phyloP scores from a whole-genome alignment of 2,797 vertebrate genomes.

The Lutjanus campechanus region DNA sequence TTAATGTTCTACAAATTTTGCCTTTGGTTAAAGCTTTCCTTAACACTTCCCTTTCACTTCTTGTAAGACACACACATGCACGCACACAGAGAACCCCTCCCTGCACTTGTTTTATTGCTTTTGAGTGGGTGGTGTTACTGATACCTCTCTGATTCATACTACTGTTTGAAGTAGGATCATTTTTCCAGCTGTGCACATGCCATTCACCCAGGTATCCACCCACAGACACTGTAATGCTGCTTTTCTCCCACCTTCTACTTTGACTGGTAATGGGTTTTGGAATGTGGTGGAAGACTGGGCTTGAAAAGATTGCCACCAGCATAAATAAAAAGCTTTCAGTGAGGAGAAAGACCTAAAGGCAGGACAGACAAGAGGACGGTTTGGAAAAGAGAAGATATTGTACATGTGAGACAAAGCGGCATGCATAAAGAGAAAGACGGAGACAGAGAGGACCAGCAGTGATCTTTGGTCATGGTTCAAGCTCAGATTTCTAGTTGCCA shows the following conservation, averaged over 20 bases:
- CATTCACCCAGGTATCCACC: conserved; percentile 80
- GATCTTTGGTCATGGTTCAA: conserved; percentile 53
- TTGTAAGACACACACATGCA: conserved; percentile 45
- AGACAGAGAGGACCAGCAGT: conserved; percentile 18
- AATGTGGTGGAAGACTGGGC: conserved; percentile 59
- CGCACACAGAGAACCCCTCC: conserved; percentile 41
- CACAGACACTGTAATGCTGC: conserved; percentile 66
- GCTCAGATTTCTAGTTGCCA: conserved; percentile 51
- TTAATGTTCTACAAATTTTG: conserved; percentile 57
- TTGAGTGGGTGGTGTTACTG: conserved; percentile 83
- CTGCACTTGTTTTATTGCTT: conserved; percentile 81
- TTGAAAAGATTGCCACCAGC: conserved; percentile 59
- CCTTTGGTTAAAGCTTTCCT: conserved; percentile 42
- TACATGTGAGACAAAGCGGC: conserved; percentile 32
- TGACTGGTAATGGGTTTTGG: conserved; percentile 62
- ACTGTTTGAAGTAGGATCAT: conserved; percentile 85
- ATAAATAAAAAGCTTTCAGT: conserved; percentile 43
- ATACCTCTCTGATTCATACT: conserved; percentile 83
- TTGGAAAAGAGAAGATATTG: conserved; percentile 32
- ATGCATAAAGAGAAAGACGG: conserved; percentile 13
- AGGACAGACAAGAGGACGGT: conserved; percentile 9
- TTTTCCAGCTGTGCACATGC: conserved; percentile 82
- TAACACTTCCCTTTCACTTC: conserved; percentile 59
- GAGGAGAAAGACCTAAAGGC: conserved; percentile 16
- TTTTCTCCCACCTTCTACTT: conserved; percentile 30